phyloP scores from a whole-genome alignment of 2,797 vertebrate genomes.

The Tenualosa thibaudeaui region DNA sequence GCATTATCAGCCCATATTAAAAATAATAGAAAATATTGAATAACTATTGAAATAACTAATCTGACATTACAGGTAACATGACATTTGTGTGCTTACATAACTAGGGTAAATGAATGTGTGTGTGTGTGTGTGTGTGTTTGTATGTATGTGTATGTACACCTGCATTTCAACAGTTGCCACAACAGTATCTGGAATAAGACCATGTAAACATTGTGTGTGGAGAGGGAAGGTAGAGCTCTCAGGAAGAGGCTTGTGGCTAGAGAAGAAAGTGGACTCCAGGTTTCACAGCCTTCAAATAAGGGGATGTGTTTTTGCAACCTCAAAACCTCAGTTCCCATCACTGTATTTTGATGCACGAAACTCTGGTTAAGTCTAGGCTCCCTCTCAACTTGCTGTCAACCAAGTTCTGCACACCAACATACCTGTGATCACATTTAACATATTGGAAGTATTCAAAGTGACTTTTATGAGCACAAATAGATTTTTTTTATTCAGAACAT shows the following conservation, averaged over 20 bases:
- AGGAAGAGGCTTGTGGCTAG: not conserved
- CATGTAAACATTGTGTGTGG: not conserved
- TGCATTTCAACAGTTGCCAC: not conserved
- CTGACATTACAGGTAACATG: not conserved
- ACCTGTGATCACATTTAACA: not conserved
- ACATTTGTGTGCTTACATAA: not conserved
- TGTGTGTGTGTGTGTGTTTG: conserved; percentile 9
- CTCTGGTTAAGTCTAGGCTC: not conserved
- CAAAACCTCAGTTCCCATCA: conserved; percentile 35
- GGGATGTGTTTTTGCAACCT: conserved; percentile 37
- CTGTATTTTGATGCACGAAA: not conserved
- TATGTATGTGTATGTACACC: not conserved
- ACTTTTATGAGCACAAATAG: not conserved
- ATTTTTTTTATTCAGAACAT: not conserved
- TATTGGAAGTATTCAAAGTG: not conserved
- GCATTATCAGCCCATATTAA: not conserved
- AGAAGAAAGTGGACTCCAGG: not conserved
- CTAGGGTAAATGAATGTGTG: not conserved
- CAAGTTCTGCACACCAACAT: not conserved
- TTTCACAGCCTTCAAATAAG: conserved; percentile 37
- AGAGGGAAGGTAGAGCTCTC: not conserved
- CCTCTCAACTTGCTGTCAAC: not conserved
- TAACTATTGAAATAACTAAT: not conserved
- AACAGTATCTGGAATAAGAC: not conserved
- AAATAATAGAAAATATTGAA: not conserved